Conservation (phyloP, 1,140 invertebrate genomes). For the Bicyclus anynana region DNA sequence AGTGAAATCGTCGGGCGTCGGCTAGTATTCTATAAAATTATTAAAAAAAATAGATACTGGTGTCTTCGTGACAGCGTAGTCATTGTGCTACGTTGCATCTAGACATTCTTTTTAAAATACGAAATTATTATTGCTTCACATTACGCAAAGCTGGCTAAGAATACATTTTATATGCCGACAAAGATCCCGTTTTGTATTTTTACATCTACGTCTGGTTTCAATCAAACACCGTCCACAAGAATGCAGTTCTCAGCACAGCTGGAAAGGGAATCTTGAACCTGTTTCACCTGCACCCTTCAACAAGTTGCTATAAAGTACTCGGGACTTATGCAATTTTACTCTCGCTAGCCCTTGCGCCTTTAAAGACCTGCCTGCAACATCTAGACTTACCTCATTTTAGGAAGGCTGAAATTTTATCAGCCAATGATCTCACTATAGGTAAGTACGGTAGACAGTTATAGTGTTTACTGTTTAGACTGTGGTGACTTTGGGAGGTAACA, state of each 20-base stretch:
- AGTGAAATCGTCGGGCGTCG: too few relatives aligned
- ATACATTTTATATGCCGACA: not conserved
- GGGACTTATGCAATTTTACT: slow-evolving; percentile 44
- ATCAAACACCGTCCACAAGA: slow-evolving; percentile 47
- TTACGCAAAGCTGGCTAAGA: not conserved
- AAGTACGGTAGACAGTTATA: too few relatives aligned
- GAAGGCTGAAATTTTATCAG: too few relatives aligned
- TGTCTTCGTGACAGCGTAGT: too few relatives aligned
- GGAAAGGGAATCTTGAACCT: slow-evolving; percentile 58
- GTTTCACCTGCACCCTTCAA: slow-evolving; percentile 47
- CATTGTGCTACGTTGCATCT: not conserved
- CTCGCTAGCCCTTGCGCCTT: slow-evolving; percentile 34
- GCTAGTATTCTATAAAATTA: too few relatives aligned
- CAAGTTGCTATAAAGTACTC: slow-evolving; percentile 43
- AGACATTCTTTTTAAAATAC: not conserved
- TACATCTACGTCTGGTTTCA: slow-evolving; percentile 21
- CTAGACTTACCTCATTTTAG: too few relatives aligned
- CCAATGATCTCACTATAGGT: too few relatives aligned
- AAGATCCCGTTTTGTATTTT: slow-evolving; percentile 5
- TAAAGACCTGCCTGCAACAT: too few relatives aligned
- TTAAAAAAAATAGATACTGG: too few relatives aligned
- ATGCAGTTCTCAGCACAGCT: slow-evolving; percentile 51
- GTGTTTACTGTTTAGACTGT: too few relatives aligned
- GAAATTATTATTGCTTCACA: not conserved
- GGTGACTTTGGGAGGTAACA: too few relatives aligned